Conservation (phyloP, 2,113 vertebrate species). For the Vulpes ferrilata region DNA sequence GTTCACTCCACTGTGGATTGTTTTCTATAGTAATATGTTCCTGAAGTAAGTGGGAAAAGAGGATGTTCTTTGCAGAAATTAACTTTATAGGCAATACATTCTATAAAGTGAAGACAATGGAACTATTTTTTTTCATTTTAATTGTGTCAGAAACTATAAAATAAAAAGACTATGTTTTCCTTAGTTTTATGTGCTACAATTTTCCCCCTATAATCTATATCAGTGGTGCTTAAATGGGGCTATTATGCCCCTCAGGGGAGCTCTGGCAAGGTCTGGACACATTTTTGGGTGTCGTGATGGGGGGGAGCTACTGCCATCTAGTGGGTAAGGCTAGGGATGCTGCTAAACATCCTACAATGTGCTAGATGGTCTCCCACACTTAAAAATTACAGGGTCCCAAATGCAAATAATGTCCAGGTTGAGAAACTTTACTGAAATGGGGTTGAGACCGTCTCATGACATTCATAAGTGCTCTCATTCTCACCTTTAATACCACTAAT, state of each 20-base stretch:
- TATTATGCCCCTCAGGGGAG: background rate
- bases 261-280: background rate
- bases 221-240: background rate
- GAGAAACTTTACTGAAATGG: background rate
- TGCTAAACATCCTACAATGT: background rate
- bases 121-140: conserved; percentile 11
- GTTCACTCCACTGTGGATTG: background rate
- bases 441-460: background rate
- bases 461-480: background rate
- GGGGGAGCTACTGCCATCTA: background rate
- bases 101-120: background rate
- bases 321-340: background rate
- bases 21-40: background rate
- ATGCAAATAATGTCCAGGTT: rapidly evolving
- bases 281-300: rapidly evolving
- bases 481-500: background rate
- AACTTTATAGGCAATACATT: conserved; percentile 13
- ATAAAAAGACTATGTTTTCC: background rate
- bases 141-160: background rate
- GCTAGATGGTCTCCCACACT: no score
- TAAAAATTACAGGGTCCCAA: no score
- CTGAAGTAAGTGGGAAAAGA: background rate
- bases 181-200: background rate
- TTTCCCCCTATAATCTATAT: background rate
- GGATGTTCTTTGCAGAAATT: conserved; percentile 25